A percentile compares a stretch with the other conserved stretches of the same genome.
Conservation (phyloP, 53 echinoderm and acorn worm genomes). For the Apostichopus leukothele region DNA sequence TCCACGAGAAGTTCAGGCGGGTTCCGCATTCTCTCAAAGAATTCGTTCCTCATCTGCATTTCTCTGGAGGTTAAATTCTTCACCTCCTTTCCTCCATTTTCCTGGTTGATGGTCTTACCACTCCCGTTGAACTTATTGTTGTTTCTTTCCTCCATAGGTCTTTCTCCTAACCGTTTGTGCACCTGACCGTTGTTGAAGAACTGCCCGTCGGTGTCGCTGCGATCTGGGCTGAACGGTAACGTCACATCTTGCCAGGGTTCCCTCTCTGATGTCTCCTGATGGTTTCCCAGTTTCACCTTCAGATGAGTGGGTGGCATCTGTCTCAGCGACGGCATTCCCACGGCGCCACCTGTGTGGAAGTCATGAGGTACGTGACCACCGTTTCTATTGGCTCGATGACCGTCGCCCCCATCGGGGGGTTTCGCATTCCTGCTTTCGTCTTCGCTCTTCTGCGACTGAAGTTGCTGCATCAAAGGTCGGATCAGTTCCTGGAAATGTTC, state of each 20-base stretch:
- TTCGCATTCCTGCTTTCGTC: constrained; percentile 25
- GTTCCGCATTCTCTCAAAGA: constrained; percentile 28
- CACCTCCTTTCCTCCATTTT: not conserved
- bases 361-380: constrained; percentile 22
- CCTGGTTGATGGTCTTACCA: not conserved
- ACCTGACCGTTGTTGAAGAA: constrained; percentile 8
- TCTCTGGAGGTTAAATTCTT: constrained; percentile 7
- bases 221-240: constrained; percentile 41
- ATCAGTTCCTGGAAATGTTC: constrained; percentile 46
- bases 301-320: not conserved
- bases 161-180: constrained; percentile 44
- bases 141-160: constrained; percentile 25
- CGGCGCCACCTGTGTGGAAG: constrained; percentile 29
- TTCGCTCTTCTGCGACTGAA: constrained; percentile 48
- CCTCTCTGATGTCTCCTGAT: not conserved
- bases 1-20: constrained; percentile 36
- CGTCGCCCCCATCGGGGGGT: not conserved
- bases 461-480: constrained; percentile 30
- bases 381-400: not conserved
- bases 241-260: constrained; percentile 51
- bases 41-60: constrained; percentile 42
- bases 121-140: not conserved
- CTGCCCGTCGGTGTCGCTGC: constrained; percentile 14
- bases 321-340: constrained; percentile 28
- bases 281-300: constrained; percentile 4